phyloP scores from a whole-genome alignment of 2,113 vertebrate genomes.

The Cariama cristata region DNA sequence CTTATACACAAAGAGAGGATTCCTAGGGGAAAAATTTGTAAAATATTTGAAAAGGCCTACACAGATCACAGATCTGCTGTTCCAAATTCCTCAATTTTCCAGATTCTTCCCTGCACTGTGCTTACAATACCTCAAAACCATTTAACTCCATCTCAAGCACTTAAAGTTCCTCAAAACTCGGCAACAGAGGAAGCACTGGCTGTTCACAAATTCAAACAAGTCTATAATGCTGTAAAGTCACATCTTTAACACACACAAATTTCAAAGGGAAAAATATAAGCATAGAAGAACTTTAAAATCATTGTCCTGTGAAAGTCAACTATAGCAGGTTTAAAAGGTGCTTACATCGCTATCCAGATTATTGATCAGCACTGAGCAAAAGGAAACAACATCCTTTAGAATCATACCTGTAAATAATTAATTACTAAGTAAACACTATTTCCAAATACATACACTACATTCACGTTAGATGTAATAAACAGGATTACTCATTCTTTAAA shows the following conservation, averaged over 20 bases:
- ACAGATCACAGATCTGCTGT: not conserved
- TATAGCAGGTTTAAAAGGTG: not conserved
- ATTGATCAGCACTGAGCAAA: not conserved
- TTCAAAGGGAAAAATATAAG: not conserved
- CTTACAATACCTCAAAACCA: not conserved
- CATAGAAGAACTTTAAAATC: not conserved
- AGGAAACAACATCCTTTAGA: not conserved
- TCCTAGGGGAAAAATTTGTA: not conserved
- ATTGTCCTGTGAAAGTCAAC: not conserved
- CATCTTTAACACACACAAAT: not conserved
- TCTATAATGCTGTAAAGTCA: not conserved
- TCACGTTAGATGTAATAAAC: not conserved
- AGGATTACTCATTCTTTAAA: not conserved
- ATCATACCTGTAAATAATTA: slow-evolving; percentile 27
- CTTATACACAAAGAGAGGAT: not conserved
- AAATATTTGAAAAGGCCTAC: not conserved
- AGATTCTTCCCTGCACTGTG: not conserved
- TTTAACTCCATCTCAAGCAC: not conserved
- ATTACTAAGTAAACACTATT: not conserved
- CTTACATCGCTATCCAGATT: not conserved
- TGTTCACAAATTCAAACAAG: not conserved
- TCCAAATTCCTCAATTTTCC: not conserved
- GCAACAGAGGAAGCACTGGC: not conserved
- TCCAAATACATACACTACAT: not conserved
- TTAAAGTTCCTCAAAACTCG: not conserved